Base-by-base conservation (phyloP, 2,797 vertebrate species). In the Oceanodroma leucorhoa region DNA sequence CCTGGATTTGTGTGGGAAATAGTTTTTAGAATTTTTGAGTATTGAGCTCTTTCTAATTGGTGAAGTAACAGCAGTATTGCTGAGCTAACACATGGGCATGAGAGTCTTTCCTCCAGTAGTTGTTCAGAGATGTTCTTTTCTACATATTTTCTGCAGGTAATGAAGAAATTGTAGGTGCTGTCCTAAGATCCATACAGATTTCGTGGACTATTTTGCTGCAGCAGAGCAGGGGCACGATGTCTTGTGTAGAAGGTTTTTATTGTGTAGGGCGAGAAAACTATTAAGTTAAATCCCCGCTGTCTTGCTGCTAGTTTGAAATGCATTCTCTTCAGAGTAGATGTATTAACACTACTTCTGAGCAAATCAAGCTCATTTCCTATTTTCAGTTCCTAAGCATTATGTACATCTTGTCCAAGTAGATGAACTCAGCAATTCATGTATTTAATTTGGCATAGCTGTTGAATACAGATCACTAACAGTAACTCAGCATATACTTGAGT, bases 31-130 rank as follows among this genome's bases (percentile, higher is more conserved):
- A 4, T 46, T 90, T 77, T 24, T 50, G 30, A 54, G 17, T 57
- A 41, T 45, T 41, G 20, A 79, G 15, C 14, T 80, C 14, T 66
- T 87, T 22, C 14, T 46, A 9, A 16, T 26, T 89, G 26, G 6
- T 76, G 20, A 69, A 64, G 7, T 70, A 54, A 71, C 2, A 29
- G 13, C 9, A 15, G 9, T 50, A 34, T 50, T 77, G 20, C 27
- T 34, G 46, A 86, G 17, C 30, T 86, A 23, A 40, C 19, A 15
- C 3, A 2, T 4, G 3, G 15, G 5, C n/a, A 11, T 0, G 0
- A 38, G n/a, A 48, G 3, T 48, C 36, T 73, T 79, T 43, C 10
- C 20, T 82, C 5, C 11, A 46, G 32, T 24, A 50, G 43, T n/a
- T 83, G 16, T 30, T 80, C 26, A 73, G 27, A 85, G 16, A 20